Evolutionary conservation across 2,888 invertebrate genomes (phyloP).

Genomic region (Platerodrilus igneus): DNA sequence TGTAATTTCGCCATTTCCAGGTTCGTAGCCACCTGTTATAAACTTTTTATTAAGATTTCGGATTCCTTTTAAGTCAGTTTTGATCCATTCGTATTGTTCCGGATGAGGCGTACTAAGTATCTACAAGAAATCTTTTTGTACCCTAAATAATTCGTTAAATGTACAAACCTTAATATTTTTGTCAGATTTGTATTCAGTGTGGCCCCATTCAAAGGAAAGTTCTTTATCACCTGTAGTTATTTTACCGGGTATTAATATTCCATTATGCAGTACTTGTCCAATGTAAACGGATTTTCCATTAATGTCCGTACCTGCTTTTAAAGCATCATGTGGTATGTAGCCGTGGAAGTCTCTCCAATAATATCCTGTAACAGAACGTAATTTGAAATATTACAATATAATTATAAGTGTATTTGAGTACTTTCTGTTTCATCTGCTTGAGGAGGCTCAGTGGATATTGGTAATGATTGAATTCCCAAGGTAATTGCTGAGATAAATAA

Average conservation of each 20-base stretch:
- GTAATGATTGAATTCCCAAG: no score
- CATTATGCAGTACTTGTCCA: background rate
- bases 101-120: background rate
- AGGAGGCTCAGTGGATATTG: no score
- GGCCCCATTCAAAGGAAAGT: no score
- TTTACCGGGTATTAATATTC: background rate
- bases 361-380: no score
- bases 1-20: background rate
- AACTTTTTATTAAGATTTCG: background rate
- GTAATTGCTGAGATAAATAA: no score
- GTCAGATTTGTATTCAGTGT: no score
- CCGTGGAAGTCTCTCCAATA: conserved; percentile 1
- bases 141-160: no score
- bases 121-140: background rate
- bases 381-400: no score
- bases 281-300: background rate
- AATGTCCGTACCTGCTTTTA: background rate
- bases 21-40: background rate
- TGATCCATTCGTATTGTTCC: background rate
- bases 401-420: no score
- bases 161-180: no score
- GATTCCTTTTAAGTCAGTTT: background rate
- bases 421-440: no score
- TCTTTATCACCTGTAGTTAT: no score
- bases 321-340: background rate